Conservation (phyloP, 2,888 invertebrate species). For the Stenichneumon culpator region DNA sequence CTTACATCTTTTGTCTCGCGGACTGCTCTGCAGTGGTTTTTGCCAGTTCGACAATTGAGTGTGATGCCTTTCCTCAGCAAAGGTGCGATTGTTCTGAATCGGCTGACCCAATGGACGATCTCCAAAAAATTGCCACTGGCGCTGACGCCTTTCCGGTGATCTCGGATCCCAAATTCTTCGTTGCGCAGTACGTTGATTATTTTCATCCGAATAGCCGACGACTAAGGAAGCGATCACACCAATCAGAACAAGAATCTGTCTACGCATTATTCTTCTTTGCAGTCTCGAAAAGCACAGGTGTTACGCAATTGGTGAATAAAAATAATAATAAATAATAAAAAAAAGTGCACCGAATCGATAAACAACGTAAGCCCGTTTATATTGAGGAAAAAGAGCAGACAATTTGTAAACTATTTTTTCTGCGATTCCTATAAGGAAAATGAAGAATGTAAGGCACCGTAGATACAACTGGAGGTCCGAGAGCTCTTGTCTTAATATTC, state of each 20-base stretch:
- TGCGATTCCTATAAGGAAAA: neutral
- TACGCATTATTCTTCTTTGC: constrained; percentile 37
- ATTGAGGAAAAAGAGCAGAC: neutral
- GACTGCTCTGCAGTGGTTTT: constrained; percentile 26
- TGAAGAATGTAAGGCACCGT: constrained; percentile 1
- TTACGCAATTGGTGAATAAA: neutral
- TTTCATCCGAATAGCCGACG: constrained; percentile 27
- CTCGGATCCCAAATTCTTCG: constrained; percentile 54
- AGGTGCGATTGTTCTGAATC: constrained; percentile 19
- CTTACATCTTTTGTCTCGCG: constrained; percentile 62
- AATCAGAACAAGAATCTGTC: constrained; percentile 29
- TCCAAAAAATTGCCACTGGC: constrained; percentile 45
- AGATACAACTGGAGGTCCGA: neutral
- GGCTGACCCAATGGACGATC: constrained; percentile 15
- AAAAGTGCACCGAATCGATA: neutral
- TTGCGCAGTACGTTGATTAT: constrained; percentile 22
- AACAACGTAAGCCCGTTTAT: neutral
- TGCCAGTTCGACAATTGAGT: constrained; percentile 3
- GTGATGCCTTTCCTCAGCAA: constrained; percentile 34
- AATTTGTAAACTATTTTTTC: neutral
- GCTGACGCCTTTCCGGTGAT: constrained; percentile 9
- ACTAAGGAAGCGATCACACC: constrained; percentile 35
- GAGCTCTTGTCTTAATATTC: constrained; percentile 20
- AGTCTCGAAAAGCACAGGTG: constrained; percentile 7
- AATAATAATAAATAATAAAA: neutral